Evolutionary conservation across 2,888 invertebrate genomes (phyloP).

Genomic region (Synanthedon tipuliformis): DNA sequence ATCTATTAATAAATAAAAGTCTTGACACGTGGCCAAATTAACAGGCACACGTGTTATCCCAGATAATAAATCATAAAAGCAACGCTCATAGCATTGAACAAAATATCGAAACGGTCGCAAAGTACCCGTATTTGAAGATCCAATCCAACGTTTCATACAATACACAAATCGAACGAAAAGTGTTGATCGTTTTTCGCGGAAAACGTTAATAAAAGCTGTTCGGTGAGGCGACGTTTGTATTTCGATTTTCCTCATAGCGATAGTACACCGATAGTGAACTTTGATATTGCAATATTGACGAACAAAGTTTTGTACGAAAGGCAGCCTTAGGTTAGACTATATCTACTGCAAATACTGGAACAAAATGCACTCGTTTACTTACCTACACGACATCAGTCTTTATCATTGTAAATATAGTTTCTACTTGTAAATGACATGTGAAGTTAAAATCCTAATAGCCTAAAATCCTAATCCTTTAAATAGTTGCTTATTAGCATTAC

Average conservation of each 20-base stretch:
- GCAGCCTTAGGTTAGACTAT: conserved; percentile 19
- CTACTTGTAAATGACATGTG: too few relatives aligned
- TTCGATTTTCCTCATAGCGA: conserved; percentile 4
- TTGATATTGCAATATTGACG: neutral
- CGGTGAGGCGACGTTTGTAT: conserved; percentile 18
- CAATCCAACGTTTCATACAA: conserved; percentile 6
- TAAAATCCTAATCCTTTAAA: too few relatives aligned
- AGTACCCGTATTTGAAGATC: too few relatives aligned
- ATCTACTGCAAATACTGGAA: conserved; percentile 2
- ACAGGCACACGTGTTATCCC: conserved; percentile 1
- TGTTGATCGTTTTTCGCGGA: conserved; percentile 26
- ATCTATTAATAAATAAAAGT: conserved; percentile 9
- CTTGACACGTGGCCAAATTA: conserved; percentile 13
- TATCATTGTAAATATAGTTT: too few relatives aligned
- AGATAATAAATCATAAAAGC: neutral
- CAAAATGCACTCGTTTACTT: too few relatives aligned
- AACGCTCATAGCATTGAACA: neutral
- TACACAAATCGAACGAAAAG: conserved; percentile 24
- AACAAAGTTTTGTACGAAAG: conserved; percentile 6
- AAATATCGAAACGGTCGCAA: too few relatives aligned
- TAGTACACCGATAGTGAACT: neutral
- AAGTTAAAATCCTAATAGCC: too few relatives aligned
- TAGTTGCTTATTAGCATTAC: too few relatives aligned
- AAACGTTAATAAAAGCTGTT: conserved; percentile 34
- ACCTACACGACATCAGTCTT: too few relatives aligned